Percentiles rank a stretch among this genome's conserved stretches.
These are phyloP conservation scores for Lordiphosa andalusiaca DNA, from an alignment of 2,888 invertebrate species.

Conservation along the genomic window DNA sequence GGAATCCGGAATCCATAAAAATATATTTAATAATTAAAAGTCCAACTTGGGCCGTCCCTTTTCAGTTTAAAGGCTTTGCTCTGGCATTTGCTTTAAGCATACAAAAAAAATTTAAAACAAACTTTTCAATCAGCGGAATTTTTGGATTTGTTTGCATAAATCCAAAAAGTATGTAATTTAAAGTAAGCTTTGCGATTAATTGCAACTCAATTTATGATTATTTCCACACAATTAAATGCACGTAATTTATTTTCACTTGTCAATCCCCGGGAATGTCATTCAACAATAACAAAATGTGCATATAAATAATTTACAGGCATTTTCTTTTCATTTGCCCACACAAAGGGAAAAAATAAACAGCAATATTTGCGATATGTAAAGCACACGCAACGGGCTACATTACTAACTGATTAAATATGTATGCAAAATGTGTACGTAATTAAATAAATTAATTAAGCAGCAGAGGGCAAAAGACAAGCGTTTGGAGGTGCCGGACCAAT, in stretches of 20 bases:
- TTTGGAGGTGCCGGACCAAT: constrained; percentile 13
- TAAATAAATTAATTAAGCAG: constrained; percentile 74
- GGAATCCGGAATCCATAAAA: background rate
- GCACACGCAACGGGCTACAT: constrained; percentile 46
- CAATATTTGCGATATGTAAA: too few species aligned
- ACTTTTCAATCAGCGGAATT: background rate
- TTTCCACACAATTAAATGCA: constrained; percentile 66
- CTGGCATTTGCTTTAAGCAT: constrained; percentile 7
- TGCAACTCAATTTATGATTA: constrained; percentile 65
- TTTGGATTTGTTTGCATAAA: background rate
- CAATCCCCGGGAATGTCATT: constrained; percentile 26
- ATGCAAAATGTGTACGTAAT: constrained; percentile 69
- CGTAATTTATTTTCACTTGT: constrained; percentile 65
- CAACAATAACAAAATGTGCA: constrained; percentile 10
- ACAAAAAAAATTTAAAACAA: constrained; percentile 40
- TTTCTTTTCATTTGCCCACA: constrained; percentile 29
- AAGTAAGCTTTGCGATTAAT: constrained; percentile 26
- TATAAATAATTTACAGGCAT: constrained; percentile 23
- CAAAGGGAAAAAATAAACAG: constrained; percentile 14
- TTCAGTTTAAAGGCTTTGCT: background rate
- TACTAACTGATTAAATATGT: constrained; percentile 67
- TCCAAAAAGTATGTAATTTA: background rate
- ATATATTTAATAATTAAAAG: constrained; percentile 1
- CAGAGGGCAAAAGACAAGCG: constrained; percentile 22
- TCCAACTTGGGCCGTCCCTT: constrained; percentile 3